Percentiles rank a stretch among this genome's conserved stretches.
Evolutionary conservation across 2,113 vertebrate genomes (phyloP).

Genomic region (Hemiscyllium ocellatum): DNA sequence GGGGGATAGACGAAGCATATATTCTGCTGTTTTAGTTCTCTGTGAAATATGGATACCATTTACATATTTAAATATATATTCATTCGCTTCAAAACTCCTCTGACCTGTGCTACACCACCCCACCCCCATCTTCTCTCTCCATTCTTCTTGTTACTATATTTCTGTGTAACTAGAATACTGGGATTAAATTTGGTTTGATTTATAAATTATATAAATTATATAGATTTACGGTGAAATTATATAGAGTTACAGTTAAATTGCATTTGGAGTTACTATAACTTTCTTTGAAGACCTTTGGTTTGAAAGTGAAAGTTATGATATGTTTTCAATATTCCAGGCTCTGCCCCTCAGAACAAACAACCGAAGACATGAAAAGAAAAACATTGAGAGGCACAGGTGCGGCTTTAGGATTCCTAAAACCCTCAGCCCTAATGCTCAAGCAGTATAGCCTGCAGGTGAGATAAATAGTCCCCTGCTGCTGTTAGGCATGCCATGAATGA

Average conservation of each 20-base stretch:
- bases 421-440: constrained; percentile 44
- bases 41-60: constrained; percentile 30
- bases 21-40: neutral
- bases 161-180: neutral
- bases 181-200: neutral
- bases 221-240: neutral
- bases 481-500: constrained; percentile 52
- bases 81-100: neutral
- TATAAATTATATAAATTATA: neutral
- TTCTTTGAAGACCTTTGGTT: neutral
- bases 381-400: constrained; percentile 38
- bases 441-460: constrained; percentile 52
- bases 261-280: neutral
- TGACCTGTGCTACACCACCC: neutral
- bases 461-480: constrained; percentile 49
- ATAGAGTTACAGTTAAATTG: neutral
- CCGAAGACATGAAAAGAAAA: neutral
- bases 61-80: constrained; percentile 30
- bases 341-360: neutral
- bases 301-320: neutral
- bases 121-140: neutral
- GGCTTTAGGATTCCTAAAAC: constrained; percentile 45
- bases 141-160: neutral
- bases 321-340: neutral
- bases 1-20: constrained; percentile 3